A percentile compares a stretch with the other conserved stretches of the same genome.
Conservation (phyloP, 1,140 invertebrate species). For the Hermatobates lingyangjiaoensis region DNA sequence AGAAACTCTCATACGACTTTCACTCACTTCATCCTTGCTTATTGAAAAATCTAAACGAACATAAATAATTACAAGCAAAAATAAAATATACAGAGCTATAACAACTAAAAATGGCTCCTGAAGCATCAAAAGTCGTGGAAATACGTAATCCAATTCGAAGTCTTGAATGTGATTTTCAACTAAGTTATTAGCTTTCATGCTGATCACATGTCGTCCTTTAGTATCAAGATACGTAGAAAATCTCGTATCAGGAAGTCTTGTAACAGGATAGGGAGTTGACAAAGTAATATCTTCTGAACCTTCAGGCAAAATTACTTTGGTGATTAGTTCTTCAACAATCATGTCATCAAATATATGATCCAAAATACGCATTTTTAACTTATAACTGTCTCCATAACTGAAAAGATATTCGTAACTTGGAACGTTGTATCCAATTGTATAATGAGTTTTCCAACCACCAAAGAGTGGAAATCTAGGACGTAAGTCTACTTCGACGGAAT, state of each 20-base stretch:
- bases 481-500: slow-evolving; percentile 86
- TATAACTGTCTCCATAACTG: slow-evolving; percentile 56
- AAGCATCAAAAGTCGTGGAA: slow-evolving; percentile 65
- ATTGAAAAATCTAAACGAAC: slow-evolving; percentile 92
- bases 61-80: slow-evolving; percentile 82
- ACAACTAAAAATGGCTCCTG: slow-evolving; percentile 84
- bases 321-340: slow-evolving; percentile 74
- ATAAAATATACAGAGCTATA: slow-evolving; percentile 73
- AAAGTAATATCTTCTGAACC: slow-evolving; percentile 66
- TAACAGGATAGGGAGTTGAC: slow-evolving; percentile 62
- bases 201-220: slow-evolving; percentile 73
- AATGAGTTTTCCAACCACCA: slow-evolving; percentile 97
- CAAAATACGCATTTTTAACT: slow-evolving; percentile 76
- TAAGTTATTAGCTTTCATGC: slow-evolving; percentile 68
- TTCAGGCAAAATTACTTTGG: slow-evolving; percentile 90
- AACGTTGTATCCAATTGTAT: slow-evolving; percentile 91
- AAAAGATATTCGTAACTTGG: slow-evolving; percentile 92
- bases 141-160: slow-evolving; percentile 56
- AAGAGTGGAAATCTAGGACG: slow-evolving; percentile 92
- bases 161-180: slow-evolving; percentile 92
- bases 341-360: slow-evolving; percentile 97
- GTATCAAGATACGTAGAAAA: slow-evolving; percentile 93
- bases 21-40: slow-evolving; percentile 30
- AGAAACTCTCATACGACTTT: slow-evolving; percentile 32
- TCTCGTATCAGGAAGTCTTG: slow-evolving; percentile 48